These are phyloP conservation scores for Alfaro cultratus DNA, from an alignment of 2,797 vertebrate species.

Conservation along the genomic window DNA sequence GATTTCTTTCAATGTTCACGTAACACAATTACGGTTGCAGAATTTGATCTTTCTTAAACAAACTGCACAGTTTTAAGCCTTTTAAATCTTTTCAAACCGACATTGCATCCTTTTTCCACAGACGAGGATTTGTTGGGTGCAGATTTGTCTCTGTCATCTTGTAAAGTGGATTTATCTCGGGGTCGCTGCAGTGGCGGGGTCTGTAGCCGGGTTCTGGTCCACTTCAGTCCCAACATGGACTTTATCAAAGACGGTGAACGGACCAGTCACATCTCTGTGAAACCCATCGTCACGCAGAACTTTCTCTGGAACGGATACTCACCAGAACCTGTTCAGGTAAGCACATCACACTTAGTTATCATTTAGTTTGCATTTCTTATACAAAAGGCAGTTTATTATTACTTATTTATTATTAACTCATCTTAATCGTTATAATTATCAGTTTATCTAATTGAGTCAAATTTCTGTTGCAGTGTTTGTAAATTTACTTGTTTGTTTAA, in stretches of 20 bases:
- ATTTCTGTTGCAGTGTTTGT: too few species aligned
- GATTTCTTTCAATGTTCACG: background rate
- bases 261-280: slow-evolving; percentile 77
- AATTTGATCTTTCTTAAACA: background rate
- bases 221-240: slow-evolving; percentile 85
- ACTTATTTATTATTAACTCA: too few species aligned
- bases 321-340: slow-evolving; percentile 84
- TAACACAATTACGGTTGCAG: background rate
- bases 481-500: too few species aligned
- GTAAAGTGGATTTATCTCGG: slow-evolving; percentile 81
- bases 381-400: too few species aligned
- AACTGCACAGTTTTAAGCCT: background rate
- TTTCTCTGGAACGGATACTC: slow-evolving; percentile 89
- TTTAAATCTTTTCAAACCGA: background rate
- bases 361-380: background rate
- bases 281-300: slow-evolving; percentile 80
- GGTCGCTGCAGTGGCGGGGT: slow-evolving; percentile 76
- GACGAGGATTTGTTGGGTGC: slow-evolving; percentile 74
- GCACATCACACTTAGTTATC: background rate
- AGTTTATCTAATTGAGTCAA: too few species aligned
- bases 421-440: too few species aligned
- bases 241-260: slow-evolving; percentile 84
- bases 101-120: slow-evolving; percentile 45
- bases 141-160: slow-evolving; percentile 89
- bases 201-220: slow-evolving; percentile 78